Percentiles rank a stretch among this genome's conserved stretches.
Conservation (phyloP, 2,113 vertebrate species). For the Panthera tigris region DNA sequence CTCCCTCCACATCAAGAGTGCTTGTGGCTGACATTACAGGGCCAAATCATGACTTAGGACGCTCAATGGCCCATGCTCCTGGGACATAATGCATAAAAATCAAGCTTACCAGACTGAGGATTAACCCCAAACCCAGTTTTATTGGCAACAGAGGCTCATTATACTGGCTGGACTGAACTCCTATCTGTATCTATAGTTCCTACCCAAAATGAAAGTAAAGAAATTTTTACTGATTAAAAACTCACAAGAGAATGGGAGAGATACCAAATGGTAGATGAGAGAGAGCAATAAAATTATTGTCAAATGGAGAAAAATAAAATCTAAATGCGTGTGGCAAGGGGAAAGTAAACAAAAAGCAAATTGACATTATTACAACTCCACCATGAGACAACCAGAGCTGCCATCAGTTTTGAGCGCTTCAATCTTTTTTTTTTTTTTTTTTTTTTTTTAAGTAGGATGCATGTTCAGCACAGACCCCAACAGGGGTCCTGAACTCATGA, state of each 20-base stretch:
- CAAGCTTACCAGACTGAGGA: background rate
- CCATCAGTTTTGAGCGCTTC: background rate
- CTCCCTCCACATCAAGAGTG: background rate
- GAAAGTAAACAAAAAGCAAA: background rate
- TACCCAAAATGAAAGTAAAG: background rate
- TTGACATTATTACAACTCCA: background rate
- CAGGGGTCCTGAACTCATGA: no score
- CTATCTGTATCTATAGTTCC: background rate
- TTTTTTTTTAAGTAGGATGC: no score
- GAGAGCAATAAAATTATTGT: background rate
- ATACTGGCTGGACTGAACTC: background rate
- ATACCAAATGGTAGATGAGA: background rate
- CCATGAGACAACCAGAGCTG: background rate
- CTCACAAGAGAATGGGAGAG: background rate
- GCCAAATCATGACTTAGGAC: background rate
- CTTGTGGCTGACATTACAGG: background rate
- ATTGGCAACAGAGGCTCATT: background rate
- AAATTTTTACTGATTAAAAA: slow-evolving; percentile 18
- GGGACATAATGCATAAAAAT: background rate
- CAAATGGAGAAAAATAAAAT: slow-evolving; percentile 13
- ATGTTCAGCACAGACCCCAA: no score
- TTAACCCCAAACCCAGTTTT: background rate
- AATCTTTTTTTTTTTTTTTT: background rate
- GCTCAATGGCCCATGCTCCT: background rate
- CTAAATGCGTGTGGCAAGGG: background rate